These are phyloP conservation scores for Conus canariensis DNA, from an alignment of 2,888 invertebrate species.

Conservation along the genomic window DNA sequence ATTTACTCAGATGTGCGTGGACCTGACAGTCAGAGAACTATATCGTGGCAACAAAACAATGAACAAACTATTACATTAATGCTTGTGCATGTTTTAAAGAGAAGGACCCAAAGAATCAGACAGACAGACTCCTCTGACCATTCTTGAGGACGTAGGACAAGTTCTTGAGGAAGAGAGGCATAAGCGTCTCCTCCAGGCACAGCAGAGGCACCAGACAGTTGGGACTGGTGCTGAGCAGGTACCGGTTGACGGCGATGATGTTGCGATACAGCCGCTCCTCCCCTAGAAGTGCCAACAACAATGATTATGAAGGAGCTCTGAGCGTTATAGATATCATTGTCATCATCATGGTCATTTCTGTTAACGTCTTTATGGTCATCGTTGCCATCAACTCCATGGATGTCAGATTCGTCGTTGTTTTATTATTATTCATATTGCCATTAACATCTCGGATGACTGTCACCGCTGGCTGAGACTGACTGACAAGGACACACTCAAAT, in stretches of 20 bases:
- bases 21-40: no score
- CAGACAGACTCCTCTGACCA: not conserved
- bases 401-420: not conserved
- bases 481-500: not conserved
- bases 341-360: not conserved
- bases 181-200: not conserved
- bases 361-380: not conserved
- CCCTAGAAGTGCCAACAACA: not conserved
- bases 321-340: not conserved
- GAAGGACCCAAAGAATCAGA: no score
- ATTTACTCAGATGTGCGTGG: no score
- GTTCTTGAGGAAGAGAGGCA: constrained; percentile 30
- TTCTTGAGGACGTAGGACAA: constrained; percentile 20
- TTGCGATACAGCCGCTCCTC: constrained; percentile 19
- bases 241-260: constrained; percentile 1
- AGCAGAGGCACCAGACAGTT: constrained; percentile 11
- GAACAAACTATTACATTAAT: no score
- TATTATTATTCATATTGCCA: no score
- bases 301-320: no score
- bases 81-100: no score
- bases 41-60: no score
- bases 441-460: no score
- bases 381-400: not conserved
- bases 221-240: not conserved
- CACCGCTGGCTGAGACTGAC: no score